phyloP scores from a whole-genome alignment of 2,888 invertebrate species.

The Junonia oenone region DNA sequence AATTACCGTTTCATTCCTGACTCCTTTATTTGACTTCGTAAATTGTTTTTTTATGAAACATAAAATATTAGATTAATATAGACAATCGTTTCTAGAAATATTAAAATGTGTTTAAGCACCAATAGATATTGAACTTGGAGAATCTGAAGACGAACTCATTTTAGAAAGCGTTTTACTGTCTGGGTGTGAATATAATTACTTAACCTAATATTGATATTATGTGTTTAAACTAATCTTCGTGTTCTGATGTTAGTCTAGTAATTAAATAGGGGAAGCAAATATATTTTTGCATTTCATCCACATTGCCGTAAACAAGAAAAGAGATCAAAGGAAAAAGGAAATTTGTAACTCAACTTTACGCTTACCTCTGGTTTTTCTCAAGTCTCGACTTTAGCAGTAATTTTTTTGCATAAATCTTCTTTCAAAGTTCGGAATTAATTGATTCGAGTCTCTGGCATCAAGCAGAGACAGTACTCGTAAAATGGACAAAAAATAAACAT shows the following conservation, averaged over 20 bases:
- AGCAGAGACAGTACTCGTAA: constrained; percentile 9
- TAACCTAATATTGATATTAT: background rate
- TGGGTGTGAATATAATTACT: background rate
- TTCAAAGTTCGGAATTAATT: constrained; percentile 4
- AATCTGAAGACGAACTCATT: background rate
- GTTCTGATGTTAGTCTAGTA: background rate
- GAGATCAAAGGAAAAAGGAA: constrained; percentile 3
- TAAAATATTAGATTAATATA: background rate
- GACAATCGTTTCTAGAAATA: background rate
- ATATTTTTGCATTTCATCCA: background rate
- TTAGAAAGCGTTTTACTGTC: background rate
- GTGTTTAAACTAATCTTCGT: background rate
- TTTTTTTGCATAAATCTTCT: background rate
- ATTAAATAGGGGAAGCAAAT: background rate
- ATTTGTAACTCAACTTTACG: background rate
- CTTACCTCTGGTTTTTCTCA: constrained; percentile 2
- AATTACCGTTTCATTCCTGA: background rate
- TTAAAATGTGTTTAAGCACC: background rate
- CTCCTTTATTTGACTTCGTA: background rate
- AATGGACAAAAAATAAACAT: constrained; percentile 12
- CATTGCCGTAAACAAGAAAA: background rate
- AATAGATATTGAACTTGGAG: background rate
- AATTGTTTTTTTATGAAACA: background rate
- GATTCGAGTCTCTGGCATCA: constrained; percentile 3
- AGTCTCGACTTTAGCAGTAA: background rate